Evolutionary conservation across 1,140 invertebrate species (phyloP).

Genomic region (Wiebesia pumilae): DNA sequence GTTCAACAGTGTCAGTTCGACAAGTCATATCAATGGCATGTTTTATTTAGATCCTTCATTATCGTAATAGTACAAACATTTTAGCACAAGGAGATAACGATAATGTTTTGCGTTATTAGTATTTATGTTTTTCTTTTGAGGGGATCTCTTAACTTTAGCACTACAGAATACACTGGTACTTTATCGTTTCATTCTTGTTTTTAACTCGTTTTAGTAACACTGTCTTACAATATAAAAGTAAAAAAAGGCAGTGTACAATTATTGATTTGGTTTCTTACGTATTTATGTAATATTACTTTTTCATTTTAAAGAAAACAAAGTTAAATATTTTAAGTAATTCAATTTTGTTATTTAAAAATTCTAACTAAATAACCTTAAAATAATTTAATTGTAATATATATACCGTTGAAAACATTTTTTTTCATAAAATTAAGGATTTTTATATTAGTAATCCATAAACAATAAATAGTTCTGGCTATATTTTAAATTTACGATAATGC

Average conservation of each 20-base stretch:
- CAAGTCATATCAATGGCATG: constrained; percentile 50
- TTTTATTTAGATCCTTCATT: constrained; percentile 47
- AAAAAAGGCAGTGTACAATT: not conserved
- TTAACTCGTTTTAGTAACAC: not conserved
- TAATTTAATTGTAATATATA: no score
- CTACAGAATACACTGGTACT: constrained; percentile 42
- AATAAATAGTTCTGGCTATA: not conserved
- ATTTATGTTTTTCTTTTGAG: constrained; percentile 4
- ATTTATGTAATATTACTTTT: no score
- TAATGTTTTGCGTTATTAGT: constrained; percentile 29
- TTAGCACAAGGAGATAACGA: constrained; percentile 38
- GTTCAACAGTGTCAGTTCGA: no score
- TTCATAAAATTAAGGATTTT: no score
- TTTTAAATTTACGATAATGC: not conserved
- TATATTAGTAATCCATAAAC: not conserved
- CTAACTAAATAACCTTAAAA: no score
- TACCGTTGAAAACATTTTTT: no score
- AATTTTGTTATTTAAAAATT: no score
- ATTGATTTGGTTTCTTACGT: not conserved
- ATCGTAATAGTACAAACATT: constrained; percentile 50
- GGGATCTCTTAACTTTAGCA: constrained; percentile 42
- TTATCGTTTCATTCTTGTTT: not conserved
- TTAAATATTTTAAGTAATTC: no score
- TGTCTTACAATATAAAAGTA: not conserved
- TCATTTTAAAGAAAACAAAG: no score